Evolutionary conservation across 2,888 invertebrate species (phyloP).

Genomic region (Leptogaster cylindrica): DNA sequence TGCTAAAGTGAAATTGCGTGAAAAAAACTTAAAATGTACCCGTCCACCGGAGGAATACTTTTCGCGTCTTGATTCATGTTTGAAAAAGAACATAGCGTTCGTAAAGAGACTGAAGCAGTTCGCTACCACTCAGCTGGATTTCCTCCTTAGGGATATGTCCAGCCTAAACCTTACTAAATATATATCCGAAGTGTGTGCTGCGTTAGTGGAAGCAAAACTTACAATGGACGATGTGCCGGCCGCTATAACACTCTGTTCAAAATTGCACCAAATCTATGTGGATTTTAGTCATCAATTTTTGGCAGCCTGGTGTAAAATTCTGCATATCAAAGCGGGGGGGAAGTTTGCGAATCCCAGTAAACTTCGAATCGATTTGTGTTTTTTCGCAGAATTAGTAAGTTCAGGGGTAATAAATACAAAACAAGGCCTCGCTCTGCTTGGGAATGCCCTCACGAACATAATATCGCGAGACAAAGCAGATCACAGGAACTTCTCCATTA

Average conservation of each 20-base stretch:
- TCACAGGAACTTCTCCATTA: conserved; percentile 89
- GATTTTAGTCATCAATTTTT: conserved; percentile 88
- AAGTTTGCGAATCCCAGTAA: conserved; percentile 90
- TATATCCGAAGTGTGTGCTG: conserved; percentile 93
- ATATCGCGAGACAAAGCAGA: conserved; percentile 94
- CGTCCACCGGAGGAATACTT: conserved; percentile 84
- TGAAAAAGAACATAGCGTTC: conserved; percentile 98
- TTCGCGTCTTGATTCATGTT: conserved; percentile 88
- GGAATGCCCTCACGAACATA: conserved; percentile 82
- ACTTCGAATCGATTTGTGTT: conserved; percentile 89
- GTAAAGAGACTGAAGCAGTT: conserved; percentile 94
- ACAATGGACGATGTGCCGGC: conserved; percentile 96
- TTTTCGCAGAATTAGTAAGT: conserved; percentile 92
- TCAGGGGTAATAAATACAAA: conserved; percentile 80
- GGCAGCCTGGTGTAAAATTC: conserved; percentile 91
- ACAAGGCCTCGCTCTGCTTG: conserved; percentile 85
- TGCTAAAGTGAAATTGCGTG: conserved; percentile 70
- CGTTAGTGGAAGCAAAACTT: conserved; percentile 90
- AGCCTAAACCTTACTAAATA: conserved; percentile 94
- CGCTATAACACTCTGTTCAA: conserved; percentile 84
- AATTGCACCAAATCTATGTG: conserved; percentile 86
- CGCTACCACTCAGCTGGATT: conserved; percentile 81
- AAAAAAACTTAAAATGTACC: conserved; percentile 62
- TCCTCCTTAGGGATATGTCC: conserved; percentile 83
- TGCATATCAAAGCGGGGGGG: conserved; percentile 80